A percentile compares a stretch with the other conserved stretches of the same genome.
These are phyloP conservation scores for Columba janthina DNA, from an alignment of 2,113 vertebrate genomes.

Conservation along the genomic window DNA sequence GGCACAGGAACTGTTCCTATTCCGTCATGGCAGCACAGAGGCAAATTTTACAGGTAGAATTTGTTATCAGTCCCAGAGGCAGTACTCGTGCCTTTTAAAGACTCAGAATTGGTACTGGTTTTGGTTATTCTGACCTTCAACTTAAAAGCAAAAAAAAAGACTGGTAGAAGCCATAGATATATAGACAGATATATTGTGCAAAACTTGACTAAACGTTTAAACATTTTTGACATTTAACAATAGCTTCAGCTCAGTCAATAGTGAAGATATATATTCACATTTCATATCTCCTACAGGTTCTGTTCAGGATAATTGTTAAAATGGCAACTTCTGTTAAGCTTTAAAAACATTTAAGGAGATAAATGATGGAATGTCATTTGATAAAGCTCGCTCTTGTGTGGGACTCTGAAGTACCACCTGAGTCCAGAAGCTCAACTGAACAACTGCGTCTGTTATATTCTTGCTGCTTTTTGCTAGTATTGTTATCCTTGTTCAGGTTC, in stretches of 20 bases:
- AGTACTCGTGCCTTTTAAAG: not conserved
- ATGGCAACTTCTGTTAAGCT: not conserved
- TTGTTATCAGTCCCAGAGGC: not conserved
- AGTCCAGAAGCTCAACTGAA: not conserved
- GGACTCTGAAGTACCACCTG: not conserved
- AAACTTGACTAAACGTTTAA: not conserved
- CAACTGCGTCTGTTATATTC: not conserved
- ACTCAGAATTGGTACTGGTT: not conserved
- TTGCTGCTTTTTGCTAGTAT: not conserved
- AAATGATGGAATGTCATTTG: not conserved
- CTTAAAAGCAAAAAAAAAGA: not conserved
- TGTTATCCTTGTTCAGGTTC: not conserved
- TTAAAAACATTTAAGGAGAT: not conserved
- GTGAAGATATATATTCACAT: not conserved
- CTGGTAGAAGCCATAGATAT: accelerated
- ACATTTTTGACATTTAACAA: not conserved
- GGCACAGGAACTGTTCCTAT: not conserved
- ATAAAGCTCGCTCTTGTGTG: not conserved
- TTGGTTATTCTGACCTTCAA: not conserved
- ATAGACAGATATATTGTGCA: not conserved
- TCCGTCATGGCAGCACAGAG: not conserved
- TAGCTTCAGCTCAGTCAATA: not conserved
- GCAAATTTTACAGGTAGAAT: not conserved
- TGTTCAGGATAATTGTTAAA: not conserved
- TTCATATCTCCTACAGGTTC: not conserved